Evolutionary conservation across 2,113 vertebrate species (phyloP), one percentile per base, ranked within the genome.

Genomic region (Anarhynchus alexandrinus): DNA sequence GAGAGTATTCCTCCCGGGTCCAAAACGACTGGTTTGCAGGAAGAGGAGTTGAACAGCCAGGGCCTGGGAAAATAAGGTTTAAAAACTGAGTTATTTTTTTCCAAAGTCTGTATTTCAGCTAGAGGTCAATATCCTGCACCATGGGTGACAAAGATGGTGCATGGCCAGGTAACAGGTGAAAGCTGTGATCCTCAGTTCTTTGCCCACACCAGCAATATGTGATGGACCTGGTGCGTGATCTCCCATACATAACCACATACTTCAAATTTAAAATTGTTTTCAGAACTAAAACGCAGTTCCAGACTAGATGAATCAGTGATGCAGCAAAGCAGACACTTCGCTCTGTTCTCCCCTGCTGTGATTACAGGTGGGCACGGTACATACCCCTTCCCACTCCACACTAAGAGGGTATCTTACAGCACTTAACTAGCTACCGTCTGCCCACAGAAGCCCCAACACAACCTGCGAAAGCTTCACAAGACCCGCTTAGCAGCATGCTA

Each of bases 11-110:
- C 81, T 99, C 98, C 17, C 98, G 97, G 34, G 69, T 98, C 99
- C 99, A 99, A 96, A 99, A 99, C 0, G 99, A 99, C 73, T 98
- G 98, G 93, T 99, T 99, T 77, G 99, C 99, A 36, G 99, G 99
- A 43, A 99, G 95, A 2, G 99, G 98, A 90, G 99, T 15, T 15
- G 99, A 98, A 96, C 99, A 99, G 96, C 98, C 99, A 55, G 99
- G 98, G 96, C 99, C 99, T 99, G 82, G 54, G 66, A 95, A 89
- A 84, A 57, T 8, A 95, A 91, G 26, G 74, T 89, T 78, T 87
- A 70, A 67, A 80, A 70, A 43, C 7, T 11, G 27, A 34, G 16
- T 8, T 4, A 10, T 6, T 22, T 32, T 32, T 20, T 26, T 19
- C 32, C 43, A 20, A 78, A 79, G n/a, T 2, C 34, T 57, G 15